Percentiles rank a stretch among this genome's conserved stretches.
Conservation (phyloP, 2,888 invertebrate genomes). For the Trachelus tabidus region DNA sequence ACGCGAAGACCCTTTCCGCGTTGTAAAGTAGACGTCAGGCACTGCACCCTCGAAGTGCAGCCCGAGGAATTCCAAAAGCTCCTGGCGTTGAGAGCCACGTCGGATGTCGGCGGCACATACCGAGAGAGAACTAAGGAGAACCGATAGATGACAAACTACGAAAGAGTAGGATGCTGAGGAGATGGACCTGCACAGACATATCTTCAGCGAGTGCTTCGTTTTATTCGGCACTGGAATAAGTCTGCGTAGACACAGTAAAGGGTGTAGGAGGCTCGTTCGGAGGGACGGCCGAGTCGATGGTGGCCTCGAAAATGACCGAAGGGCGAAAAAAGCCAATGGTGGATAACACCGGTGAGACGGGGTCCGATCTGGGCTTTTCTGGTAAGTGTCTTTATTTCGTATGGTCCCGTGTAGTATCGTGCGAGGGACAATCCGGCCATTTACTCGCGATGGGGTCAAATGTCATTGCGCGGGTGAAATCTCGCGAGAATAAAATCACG, state of each 20-base stretch:
- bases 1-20: too few species aligned
- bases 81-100: neutral
- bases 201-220: neutral
- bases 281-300: neutral
- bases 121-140: neutral
- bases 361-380: neutral
- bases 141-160: neutral
- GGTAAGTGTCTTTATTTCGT: neutral
- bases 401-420: neutral
- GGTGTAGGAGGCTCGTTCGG: neutral
- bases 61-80: neutral
- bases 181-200: neutral
- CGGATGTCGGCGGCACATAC: neutral
- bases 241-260: neutral
- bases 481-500: neutral
- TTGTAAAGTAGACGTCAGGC: neutral
- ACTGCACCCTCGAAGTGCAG: neutral
- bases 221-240: neutral
- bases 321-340: neutral
- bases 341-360: neutral
- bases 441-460: neutral
- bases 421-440: neutral
- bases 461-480: neutral
- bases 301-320: neutral
- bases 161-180: neutral